Evolutionary conservation across 2,888 invertebrate species (phyloP), one percentile per base, ranked within the genome.

Genomic region (Elysia crispata): DNA sequence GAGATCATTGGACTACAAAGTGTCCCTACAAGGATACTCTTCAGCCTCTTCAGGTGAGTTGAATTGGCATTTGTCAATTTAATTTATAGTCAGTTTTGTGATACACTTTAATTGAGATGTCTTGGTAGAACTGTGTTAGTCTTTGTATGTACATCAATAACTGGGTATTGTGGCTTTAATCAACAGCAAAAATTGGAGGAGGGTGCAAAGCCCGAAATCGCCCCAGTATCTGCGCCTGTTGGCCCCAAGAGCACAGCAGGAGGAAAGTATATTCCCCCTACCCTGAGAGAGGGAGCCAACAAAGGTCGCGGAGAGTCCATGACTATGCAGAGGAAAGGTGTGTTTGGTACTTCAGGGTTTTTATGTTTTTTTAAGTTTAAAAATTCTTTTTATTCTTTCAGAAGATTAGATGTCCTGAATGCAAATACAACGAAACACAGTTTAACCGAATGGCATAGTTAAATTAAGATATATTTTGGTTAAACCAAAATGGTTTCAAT

Each of bases 1-100:
- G 98, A 77, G 98, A 98, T 91, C 99, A 99, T 94, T 99, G 98
- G 98, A 98, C 98, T 54, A 95, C 97, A 62, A 96, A 97, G 90
- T 99, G 99, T 94, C 99, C 99, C 0, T 99, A 97, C 94, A 98
- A 98, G 93, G 97, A 98, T 89, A 96, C 97, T 0, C 95, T 93
- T 23, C 92, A 91, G 23, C 92, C 93, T 1, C 86, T 93, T 18
- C 91, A 83, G 81, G 83, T 83, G 30, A 6, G 77, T 66, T 6
- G 5, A 41, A 41, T 11, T 41, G 11, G 41, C 41, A 41, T 41
- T 41, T 3, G 41, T 3, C 15, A 25, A 62, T 1, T 25, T 62
- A 23, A 0, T 0, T 62, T 62, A 11, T 62, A 5, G 23, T n/a
- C 62, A 25, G 62, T 60, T 60, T 13, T n/a, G 15, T 60, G 60